Conservation (phyloP, 2,797 vertebrate genomes). For the Thaleichthys pacificus region DNA sequence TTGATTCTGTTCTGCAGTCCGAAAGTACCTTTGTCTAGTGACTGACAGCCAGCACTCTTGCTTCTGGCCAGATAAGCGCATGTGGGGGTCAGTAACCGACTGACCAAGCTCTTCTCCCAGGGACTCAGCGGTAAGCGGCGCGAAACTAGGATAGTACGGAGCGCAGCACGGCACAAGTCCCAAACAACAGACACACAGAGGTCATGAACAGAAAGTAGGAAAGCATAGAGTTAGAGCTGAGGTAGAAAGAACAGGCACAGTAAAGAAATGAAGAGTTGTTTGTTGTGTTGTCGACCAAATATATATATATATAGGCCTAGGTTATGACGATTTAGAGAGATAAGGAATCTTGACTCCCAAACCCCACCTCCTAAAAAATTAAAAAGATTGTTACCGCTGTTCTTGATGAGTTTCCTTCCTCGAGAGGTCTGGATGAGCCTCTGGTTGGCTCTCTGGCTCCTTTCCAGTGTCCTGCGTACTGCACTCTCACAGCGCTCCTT, state of each 20-base stretch:
- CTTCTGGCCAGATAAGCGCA: slow-evolving; percentile 95
- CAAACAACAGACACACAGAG: slow-evolving; percentile 34
- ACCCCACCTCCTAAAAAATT: neutral
- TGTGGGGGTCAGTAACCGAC: slow-evolving; percentile 90
- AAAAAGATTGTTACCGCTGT: slow-evolving; percentile 70
- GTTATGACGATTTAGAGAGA: neutral
- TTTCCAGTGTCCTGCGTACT: slow-evolving; percentile 87
- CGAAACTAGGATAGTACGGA: slow-evolving; percentile 57
- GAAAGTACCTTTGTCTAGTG: slow-evolving; percentile 85
- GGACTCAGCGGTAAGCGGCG: slow-evolving; percentile 74
- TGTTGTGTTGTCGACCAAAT: no score
- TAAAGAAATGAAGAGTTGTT: slow-evolving; percentile 11
- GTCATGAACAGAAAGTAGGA: neutral
- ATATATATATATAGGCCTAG: no score
- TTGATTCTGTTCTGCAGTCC: neutral
- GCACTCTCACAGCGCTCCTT: slow-evolving; percentile 92
- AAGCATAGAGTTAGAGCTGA: slow-evolving; percentile 16
- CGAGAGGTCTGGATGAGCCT: slow-evolving; percentile 78
- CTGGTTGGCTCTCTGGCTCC: slow-evolving; percentile 85
- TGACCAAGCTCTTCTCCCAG: slow-evolving; percentile 94
- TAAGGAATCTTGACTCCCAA: no score
- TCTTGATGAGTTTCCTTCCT: slow-evolving; percentile 75
- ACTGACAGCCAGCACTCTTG: slow-evolving; percentile 86
- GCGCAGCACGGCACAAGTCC: slow-evolving; percentile 36
- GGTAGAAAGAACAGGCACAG: slow-evolving; percentile 16